Evolutionary conservation across 2,888 invertebrate species (phyloP).

Genomic region (Caenorhabditis imperialis): DNA sequence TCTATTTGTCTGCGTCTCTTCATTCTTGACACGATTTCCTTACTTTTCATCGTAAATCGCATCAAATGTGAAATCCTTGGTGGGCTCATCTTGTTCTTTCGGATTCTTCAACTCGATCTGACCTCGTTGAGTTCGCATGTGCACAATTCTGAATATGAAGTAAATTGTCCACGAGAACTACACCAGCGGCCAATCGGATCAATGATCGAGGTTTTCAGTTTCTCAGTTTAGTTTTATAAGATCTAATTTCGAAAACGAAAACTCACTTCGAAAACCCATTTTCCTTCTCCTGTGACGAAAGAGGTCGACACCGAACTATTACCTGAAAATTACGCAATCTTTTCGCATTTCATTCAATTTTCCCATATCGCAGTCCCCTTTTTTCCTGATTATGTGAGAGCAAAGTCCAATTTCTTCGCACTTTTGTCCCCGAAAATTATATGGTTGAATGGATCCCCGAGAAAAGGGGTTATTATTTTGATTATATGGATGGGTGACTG

Average conservation of each 20-base stretch:
- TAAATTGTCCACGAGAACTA: no score
- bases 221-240: no score
- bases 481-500: neutral
- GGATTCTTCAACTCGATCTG: slow-evolving; percentile 92
- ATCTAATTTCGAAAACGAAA: neutral
- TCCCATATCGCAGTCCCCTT: no score
- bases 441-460: no score
- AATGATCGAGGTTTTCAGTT: no score
- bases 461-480: neutral
- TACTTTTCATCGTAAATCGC: slow-evolving; percentile 93
- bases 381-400: no score
- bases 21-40: no score
- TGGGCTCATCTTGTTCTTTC: slow-evolving; percentile 83
- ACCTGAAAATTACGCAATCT: slow-evolving; percentile 85
- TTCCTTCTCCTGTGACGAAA: slow-evolving; percentile 88
- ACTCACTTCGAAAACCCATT: slow-evolving; percentile 82
- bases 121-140: slow-evolving; percentile 88
- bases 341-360: no score
- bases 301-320: slow-evolving; percentile 94
- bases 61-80: slow-evolving; percentile 95
- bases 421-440: no score
- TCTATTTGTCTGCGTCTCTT: no score
- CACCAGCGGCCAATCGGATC: no score
- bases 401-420: no score
- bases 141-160: slow-evolving; percentile 83